Evolutionary conservation across 2,113 vertebrate species (phyloP), one percentile per base, ranked within the genome.

Genomic region (Poecilia latipinna): DNA sequence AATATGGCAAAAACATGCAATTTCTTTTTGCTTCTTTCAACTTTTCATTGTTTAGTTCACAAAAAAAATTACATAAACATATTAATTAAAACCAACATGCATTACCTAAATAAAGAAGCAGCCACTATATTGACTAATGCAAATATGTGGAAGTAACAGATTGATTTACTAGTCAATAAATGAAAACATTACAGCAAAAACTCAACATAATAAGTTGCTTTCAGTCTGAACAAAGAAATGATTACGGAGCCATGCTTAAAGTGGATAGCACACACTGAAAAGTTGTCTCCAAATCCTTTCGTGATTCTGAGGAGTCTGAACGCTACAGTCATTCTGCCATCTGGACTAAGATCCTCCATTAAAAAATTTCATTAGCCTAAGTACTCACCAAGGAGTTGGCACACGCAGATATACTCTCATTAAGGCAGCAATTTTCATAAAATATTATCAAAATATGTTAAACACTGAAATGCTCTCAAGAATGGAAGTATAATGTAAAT

Each of bases 301-400:
- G 39, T 72, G 72, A 79, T 80, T 74, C 48, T 80, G 74, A 81
- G 37, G 44, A 61, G 42, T 65, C 80, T 64, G 62, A 79, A 61
- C 61, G 68, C 62, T 70, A 71, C 69, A 85, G 82, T 78, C 39
- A 32, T 77, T 65, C 68, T 77, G 62, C 80, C 78, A 83, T 85
- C 73, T 84, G 74, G 80, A 85, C 70, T 54, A 63, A 73, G 67
- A 83, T 85, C 72, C 13, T 84, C 74, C 79, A 82, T 88, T 91
- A 83, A 83, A 87, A 85, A 86, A 84, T 82, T 78, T 88, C 87
- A 92, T 92, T 91, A 91, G 68, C 75, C 66, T 83, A 89, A 90
- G 91, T 92, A 91, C 79, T 77, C 72, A 78, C 35, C n/a, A 8
- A 68, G 67, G 79, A 87, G 61, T 66, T 88, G 86, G 85, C 79